Percentiles rank a stretch among this genome's conserved stretches.
These are phyloP conservation scores for Pantelozetes paolii DNA, from an alignment of 2,888 invertebrate genomes.

Conservation along the genomic window DNA sequence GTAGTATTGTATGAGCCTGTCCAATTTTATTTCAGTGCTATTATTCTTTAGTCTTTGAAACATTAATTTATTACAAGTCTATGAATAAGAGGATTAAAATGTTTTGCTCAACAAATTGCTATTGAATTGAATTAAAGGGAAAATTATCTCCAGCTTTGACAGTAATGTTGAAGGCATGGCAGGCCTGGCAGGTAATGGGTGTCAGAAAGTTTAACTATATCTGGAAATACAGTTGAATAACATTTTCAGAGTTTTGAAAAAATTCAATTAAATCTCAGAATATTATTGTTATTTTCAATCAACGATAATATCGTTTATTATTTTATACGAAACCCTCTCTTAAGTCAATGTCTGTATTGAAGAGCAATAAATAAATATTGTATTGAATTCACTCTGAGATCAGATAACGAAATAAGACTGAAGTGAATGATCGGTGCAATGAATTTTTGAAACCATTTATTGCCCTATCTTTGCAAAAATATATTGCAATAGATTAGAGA, in stretches of 20 bases:
- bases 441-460: background rate
- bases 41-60: background rate
- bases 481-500: background rate
- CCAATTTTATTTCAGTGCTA: too few relatives aligned
- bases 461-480: background rate
- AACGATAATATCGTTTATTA: too few relatives aligned
- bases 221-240: background rate
- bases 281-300: too few relatives aligned
- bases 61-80: constrained; percentile 23
- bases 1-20: too few relatives aligned
- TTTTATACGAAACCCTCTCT: too few relatives aligned
- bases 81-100: constrained; percentile 29
- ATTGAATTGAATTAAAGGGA: background rate
- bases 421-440: background rate
- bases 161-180: background rate
- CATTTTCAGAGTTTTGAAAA: too few relatives aligned
- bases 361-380: too few relatives aligned
- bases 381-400: too few relatives aligned
- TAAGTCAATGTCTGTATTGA: too few relatives aligned
- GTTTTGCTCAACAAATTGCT: constrained; percentile 25
- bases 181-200: background rate
- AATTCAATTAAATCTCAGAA: too few relatives aligned
- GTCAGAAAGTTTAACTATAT: background rate
- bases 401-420: too few relatives aligned
- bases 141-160: too few relatives aligned